These are phyloP conservation scores for Danio aesculapii DNA, from an alignment of 2,797 vertebrate genomes.

Conservation along the genomic window DNA sequence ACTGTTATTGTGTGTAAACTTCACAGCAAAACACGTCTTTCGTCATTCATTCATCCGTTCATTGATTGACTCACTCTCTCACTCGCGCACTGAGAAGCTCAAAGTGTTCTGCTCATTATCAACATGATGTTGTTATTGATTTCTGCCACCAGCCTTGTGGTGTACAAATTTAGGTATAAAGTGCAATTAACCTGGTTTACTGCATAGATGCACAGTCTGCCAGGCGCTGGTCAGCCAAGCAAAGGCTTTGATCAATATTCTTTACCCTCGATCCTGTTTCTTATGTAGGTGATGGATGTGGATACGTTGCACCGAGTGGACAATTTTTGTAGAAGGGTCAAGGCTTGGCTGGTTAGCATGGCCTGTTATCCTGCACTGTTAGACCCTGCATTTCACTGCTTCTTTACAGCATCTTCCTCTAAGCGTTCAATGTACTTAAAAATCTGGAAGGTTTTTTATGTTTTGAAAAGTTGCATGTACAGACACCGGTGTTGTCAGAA, in stretches of 20 bases:
- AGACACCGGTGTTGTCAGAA: too few relatives aligned
- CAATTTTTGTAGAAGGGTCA: neutral
- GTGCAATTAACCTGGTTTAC: conserved; percentile 59
- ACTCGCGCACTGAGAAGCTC: conserved; percentile 1
- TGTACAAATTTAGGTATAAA: conserved; percentile 59
- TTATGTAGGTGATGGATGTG: conserved; percentile 41
- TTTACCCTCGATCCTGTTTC: conserved; percentile 31
- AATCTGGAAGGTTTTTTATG: too few relatives aligned
- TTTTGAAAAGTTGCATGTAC: too few relatives aligned
- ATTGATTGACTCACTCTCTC: conserved; percentile 40
- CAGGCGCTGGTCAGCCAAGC: conserved; percentile 40
- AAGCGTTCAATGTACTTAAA: too few relatives aligned
- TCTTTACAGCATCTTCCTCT: neutral
- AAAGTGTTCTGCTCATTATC: conserved; percentile 44
- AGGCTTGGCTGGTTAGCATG: neutral
- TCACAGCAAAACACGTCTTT: conserved; percentile 26
- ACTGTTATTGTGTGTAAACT: conserved; percentile 35
- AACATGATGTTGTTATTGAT: conserved; percentile 56
- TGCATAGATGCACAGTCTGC: conserved; percentile 44
- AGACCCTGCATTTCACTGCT: neutral
- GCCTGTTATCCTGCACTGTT: neutral
- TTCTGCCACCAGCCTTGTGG: conserved; percentile 54
- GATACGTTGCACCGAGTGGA: neutral
- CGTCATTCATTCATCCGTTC: conserved; percentile 35
- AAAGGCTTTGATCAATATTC: conserved; percentile 40